These are phyloP conservation scores for Arge pagana DNA, from an alignment of 2,888 invertebrate species.

Conservation along the genomic window DNA sequence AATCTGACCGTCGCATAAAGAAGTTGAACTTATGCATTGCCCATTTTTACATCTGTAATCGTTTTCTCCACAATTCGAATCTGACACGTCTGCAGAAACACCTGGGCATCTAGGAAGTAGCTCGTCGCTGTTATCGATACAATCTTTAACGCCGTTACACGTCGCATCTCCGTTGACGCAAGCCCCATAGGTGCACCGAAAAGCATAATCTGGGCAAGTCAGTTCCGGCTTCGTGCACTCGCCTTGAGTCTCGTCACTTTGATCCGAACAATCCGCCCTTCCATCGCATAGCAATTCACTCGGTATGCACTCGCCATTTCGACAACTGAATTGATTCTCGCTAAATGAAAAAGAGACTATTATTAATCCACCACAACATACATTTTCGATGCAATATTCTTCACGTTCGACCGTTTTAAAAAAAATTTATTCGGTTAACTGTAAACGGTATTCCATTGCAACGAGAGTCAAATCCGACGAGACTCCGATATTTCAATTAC, in stretches of 20 bases:
- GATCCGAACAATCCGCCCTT: slow-evolving; percentile 56
- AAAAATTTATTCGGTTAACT: no score
- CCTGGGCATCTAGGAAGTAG: slow-evolving; percentile 38
- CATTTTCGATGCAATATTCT: no score
- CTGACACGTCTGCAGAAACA: slow-evolving; percentile 11
- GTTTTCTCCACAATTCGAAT: neutral
- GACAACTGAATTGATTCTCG: slow-evolving; percentile 41
- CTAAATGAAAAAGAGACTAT: slow-evolving; percentile 20
- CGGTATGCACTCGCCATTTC: slow-evolving; percentile 55
- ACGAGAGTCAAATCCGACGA: no score
- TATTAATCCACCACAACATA: no score
- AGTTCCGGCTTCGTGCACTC: slow-evolving; percentile 42
- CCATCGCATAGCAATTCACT: slow-evolving; percentile 59
- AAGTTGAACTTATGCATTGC: slow-evolving; percentile 39
- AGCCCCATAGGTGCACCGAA: slow-evolving; percentile 67
- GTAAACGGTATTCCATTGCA: no score
- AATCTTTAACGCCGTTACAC: slow-evolving; percentile 62
- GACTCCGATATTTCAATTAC: no score
- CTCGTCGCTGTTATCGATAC: slow-evolving; percentile 62
- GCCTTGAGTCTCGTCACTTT: slow-evolving; percentile 56
- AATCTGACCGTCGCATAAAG: slow-evolving; percentile 47
- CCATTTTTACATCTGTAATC: slow-evolving; percentile 44
- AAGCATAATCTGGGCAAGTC: slow-evolving; percentile 62
- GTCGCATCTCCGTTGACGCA: slow-evolving; percentile 64
- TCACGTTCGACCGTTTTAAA: no score